Base-by-base conservation (phyloP, 2,888 invertebrate genomes). In the Auanema sp. region DNA sequence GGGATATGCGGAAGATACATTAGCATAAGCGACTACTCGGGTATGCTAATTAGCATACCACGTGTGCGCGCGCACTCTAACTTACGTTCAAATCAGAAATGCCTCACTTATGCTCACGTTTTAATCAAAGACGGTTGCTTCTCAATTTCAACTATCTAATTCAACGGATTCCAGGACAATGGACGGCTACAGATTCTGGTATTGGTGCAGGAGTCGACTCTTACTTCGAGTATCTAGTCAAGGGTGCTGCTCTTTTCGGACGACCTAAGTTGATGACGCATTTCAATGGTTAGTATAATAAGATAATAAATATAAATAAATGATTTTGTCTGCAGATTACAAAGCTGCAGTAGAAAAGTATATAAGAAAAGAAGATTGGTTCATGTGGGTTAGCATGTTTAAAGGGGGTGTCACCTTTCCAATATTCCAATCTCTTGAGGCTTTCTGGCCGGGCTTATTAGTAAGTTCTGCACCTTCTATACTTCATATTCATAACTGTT, bases 321-420 rank as follows among this genome's bases (percentile, higher is more conserved):
- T 16, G 14, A 43, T 43, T 18, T 25, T 11, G 10, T 16, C 60
- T 72, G 43, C 75, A 87, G 87, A 84, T 56, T 87, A 86, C 77
- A 83, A 84, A 41, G 76, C 76, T 16, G 77, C 85, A 0, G 85
- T 88, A 57, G 85, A 87, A 64, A 84, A 84, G 62, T 83, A 86
- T 75, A 75, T 97, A 79, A 91, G 92, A 80, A 90, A 91, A 79
- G 95, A 94, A 77, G 96, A 98, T 84, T 99, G 98, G 97, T 94
- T 95, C 84, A 89, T 97, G 79, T 98, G 97, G 97, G 97, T 93
- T 0, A 92, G 93, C n/a, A 98, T 98, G 97, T 89, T 90, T 52
- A 92, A 93, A 44, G 76, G 68, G 43, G 44, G 67, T 11, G 91
- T 97, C 6, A 94, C 96, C 0, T 86, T 95, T 78, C 96, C 97